Base-by-base conservation (phyloP, 2,797 vertebrate species). In the Remorina albescens region DNA sequence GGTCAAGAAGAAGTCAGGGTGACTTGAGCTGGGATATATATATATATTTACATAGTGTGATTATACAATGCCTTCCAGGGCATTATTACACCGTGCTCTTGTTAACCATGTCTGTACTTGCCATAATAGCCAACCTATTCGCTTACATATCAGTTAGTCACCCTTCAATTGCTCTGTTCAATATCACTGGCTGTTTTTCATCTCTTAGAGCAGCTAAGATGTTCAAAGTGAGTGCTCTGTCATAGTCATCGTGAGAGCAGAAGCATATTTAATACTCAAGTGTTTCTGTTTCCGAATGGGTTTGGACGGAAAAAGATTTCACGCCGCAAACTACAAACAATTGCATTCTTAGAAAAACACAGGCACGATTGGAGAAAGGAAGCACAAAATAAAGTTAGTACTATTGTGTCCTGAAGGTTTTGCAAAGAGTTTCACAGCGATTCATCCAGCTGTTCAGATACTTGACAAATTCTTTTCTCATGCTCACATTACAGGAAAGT, bases 1-100 rank as follows among this genome's bases (percentile, higher is more conserved):
- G 82, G 85, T 88, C 72, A 84, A 84, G 62, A 78, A 25, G 66
- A 83, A 78, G 72, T 78, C 59, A 69, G 42, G 67, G 74, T 84
- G 76, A 88, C 77, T 77, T 63, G 56, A 46, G 36, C 34, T 58
- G 16, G 8, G 60, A 30, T 30, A 30, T 3, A 30, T 30, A 30
- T 30, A 30, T 30, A 30, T 30, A 3, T 30, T 3, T 30, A 30
- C 6, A 30, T 8, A 46, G 21, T 70, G 41, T 36, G 9, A 51
- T 26, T 39, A 46, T 32, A 18, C 53, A 42, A 13, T 9, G 21
- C 30, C 44, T 46, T 46, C 28, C 19, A 50, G 21, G 50, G 13
- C 42, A 6, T 13, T 58, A 19, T 10, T 8, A 6, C 23, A 55
- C 19, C 53, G 50, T 54, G 25, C 15, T 39, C 19, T 25, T 54